Evolutionary conservation across 2,113 vertebrate species (phyloP).

Genomic region (Conger conger): DNA sequence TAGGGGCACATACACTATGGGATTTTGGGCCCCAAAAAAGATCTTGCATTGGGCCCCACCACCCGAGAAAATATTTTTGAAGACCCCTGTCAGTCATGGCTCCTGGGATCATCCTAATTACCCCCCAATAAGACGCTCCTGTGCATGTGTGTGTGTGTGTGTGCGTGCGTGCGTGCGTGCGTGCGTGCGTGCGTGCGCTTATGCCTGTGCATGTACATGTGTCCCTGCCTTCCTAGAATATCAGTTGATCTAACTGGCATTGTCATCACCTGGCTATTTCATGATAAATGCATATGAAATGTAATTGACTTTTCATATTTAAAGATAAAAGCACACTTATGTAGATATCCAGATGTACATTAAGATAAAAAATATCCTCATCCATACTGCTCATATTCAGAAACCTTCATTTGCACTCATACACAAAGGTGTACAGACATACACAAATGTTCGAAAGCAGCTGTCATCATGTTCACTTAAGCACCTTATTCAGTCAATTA

Average conservation of each 20-base stretch:
- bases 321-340: background rate
- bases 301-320: background rate
- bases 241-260: background rate
- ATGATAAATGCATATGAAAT: background rate
- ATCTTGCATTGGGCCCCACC: too few species aligned
- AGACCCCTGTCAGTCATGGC: too few species aligned
- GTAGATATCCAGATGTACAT: background rate
- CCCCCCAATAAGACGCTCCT: too few species aligned
- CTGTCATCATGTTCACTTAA: background rate
- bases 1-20: too few species aligned
- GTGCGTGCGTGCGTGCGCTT: too few species aligned
- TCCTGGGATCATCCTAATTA: too few species aligned
- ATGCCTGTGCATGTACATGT: too few species aligned
- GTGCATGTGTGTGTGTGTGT: background rate
- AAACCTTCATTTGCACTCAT: background rate
- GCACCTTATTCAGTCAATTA: background rate
- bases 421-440: background rate
- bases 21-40: too few species aligned
- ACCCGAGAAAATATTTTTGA: too few species aligned
- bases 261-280: background rate
- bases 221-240: background rate
- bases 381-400: background rate
- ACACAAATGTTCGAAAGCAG: background rate
- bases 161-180: background rate
- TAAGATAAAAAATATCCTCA: background rate